Conservation (phyloP, 2,113 vertebrate genomes). For the Empidonax traillii region DNA sequence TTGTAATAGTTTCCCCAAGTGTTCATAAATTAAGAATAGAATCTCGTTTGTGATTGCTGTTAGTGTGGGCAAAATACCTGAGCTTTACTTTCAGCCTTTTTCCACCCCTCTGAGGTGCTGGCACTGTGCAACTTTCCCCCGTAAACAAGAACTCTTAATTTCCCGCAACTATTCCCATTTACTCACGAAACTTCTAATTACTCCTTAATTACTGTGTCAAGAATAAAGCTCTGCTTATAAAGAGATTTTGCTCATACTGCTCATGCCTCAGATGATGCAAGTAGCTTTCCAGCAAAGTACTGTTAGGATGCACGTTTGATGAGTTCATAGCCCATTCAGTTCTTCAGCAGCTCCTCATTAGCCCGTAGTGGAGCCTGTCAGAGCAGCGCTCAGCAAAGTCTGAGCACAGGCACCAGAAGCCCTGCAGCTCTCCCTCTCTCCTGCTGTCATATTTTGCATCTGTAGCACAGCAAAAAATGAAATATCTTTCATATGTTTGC, state of each 20-base stretch:
- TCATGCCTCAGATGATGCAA: neutral
- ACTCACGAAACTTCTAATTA: constrained; percentile 46
- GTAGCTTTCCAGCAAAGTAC: neutral
- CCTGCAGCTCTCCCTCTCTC: neutral
- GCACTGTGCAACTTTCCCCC: neutral
- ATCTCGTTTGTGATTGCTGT: neutral
- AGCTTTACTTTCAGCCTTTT: neutral
- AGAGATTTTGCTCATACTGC: constrained; percentile 5
- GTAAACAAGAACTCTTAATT: neutral
- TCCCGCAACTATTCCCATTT: neutral
- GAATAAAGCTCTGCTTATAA: constrained; percentile 29
- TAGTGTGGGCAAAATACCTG: neutral
- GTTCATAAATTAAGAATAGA: neutral
- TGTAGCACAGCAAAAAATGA: neutral
- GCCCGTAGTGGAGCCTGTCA: neutral
- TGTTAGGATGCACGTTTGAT: neutral
- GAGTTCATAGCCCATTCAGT: neutral
- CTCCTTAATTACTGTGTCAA: constrained; percentile 30
- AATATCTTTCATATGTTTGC: neutral
- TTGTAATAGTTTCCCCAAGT: neutral
- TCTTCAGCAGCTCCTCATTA: constrained; percentile 28
- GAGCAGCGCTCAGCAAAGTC: neutral
- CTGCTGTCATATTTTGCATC: neutral
- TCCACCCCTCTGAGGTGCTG: neutral
- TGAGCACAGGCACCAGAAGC: neutral